A percentile compares a stretch with the other conserved stretches of the same genome.
Conservation (phyloP, 2,888 invertebrate genomes). For the Agrochola lychnidis region DNA sequence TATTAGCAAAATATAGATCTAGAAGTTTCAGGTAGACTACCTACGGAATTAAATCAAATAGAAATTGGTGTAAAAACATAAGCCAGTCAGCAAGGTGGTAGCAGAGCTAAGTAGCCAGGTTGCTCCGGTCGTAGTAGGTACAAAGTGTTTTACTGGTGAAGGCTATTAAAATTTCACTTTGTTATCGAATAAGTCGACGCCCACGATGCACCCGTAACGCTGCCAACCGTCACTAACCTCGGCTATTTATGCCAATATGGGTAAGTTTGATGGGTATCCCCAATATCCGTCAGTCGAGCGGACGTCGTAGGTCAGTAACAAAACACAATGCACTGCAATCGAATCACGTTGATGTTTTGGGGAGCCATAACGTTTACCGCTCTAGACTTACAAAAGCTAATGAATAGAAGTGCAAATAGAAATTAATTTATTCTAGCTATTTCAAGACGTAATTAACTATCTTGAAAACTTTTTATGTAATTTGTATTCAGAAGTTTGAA, state of each 20-base stretch:
- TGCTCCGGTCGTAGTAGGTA: neutral
- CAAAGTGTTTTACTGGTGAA: neutral
- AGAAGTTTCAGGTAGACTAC: slow-evolving; percentile 6
- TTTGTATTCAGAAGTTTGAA: neutral
- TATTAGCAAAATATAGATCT: slow-evolving; percentile 34
- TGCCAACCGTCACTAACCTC: slow-evolving; percentile 12
- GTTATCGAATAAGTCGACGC: slow-evolving; percentile 4
- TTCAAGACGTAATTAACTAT: neutral
- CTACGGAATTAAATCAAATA: slow-evolving; percentile 7
- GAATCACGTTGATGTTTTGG: slow-evolving; percentile 19
- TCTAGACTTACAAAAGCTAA: neutral
- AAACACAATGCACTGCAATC: slow-evolving; percentile 36
- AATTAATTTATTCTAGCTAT: too few species aligned
- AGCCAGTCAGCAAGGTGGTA: neutral
- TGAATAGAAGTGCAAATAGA: neutral
- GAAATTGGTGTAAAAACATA: neutral
- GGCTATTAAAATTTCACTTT: slow-evolving; percentile 2
- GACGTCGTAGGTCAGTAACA: slow-evolving; percentile 46
- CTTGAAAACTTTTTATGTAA: neutral
- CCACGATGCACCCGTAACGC: neutral
- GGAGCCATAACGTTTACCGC: neutral
- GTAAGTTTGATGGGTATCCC: slow-evolving; percentile 32
- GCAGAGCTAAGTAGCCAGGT: neutral
- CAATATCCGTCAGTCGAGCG: slow-evolving; percentile 37
- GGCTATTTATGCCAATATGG: slow-evolving; percentile 30